Evolutionary conservation across 2,888 invertebrate genomes (phyloP).

Genomic region (Hirudinaria manillensis): DNA sequence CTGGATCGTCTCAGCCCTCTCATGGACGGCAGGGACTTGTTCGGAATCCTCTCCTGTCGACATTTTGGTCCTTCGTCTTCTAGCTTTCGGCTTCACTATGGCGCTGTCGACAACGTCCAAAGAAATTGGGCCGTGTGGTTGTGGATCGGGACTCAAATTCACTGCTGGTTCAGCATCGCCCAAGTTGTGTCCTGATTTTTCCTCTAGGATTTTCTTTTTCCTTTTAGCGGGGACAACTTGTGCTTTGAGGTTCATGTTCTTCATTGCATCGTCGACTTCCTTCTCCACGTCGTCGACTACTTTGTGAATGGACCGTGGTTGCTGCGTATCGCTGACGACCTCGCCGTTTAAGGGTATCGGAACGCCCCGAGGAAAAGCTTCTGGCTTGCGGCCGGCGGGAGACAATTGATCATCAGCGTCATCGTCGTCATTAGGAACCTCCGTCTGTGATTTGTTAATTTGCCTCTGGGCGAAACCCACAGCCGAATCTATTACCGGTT

Average conservation of each 20-base stretch:
- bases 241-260: background rate
- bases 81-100: conserved; percentile 20
- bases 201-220: background rate
- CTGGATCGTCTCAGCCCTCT: background rate
- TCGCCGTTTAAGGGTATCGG: background rate
- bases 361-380: conserved; percentile 12
- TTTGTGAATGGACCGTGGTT: background rate
- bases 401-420: background rate
- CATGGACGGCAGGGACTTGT: background rate
- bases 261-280: background rate
- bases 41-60: background rate
- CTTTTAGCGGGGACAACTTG: conserved; percentile 4
- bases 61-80: background rate
- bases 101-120: background rate
- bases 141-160: background rate
- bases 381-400: background rate
- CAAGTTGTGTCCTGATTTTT: background rate
- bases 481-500: conserved; percentile 11
- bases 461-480: conserved; percentile 2
- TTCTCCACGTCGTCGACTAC: background rate
- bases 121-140: background rate
- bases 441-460: background rate
- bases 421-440: conserved; percentile 6
- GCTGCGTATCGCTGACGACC: background rate
- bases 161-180: background rate